Evolutionary conservation across 2,113 vertebrate species (phyloP).

Genomic region (Scortum barcoo): DNA sequence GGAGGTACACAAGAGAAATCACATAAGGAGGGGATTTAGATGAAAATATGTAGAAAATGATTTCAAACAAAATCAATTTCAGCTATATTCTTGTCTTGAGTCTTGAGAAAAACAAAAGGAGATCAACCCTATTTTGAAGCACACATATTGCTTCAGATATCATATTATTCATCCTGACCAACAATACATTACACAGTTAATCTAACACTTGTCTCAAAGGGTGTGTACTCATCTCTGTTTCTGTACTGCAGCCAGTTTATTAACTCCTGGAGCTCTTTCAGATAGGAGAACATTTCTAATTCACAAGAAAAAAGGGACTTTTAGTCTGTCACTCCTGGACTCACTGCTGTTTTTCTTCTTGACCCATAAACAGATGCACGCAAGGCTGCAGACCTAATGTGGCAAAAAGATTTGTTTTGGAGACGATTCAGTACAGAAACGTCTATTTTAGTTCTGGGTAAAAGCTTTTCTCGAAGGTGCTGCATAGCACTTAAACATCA

Average conservation of each 20-base stretch:
- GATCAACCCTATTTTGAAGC: not conserved
- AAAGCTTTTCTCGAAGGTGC: conserved; percentile 6
- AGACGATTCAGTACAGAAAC: not conserved
- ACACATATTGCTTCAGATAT: not conserved
- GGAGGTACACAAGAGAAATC: not conserved
- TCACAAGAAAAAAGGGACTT: not conserved
- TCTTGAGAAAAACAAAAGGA: conserved; percentile 5
- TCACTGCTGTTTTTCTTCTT: not conserved
- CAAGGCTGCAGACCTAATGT: not conserved
- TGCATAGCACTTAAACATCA: conserved; percentile 21
- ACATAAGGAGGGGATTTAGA: not conserved
- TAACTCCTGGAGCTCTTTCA: too few species aligned
- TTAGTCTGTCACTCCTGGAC: not conserved
- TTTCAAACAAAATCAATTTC: not conserved
- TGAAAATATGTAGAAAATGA: not conserved
- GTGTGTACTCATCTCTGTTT: not conserved
- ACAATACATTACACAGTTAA: not conserved
- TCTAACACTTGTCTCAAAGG: not conserved
- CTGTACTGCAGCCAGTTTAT: not conserved
- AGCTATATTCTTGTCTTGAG: not conserved
- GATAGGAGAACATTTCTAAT: not conserved
- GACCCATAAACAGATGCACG: not conserved
- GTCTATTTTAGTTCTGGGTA: not conserved
- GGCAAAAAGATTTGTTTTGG: conserved; percentile 5
- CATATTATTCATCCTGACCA: not conserved